Evolutionary conservation across 2,797 vertebrate species (phyloP).

Genomic region (Brachyrhaphis roseni): DNA sequence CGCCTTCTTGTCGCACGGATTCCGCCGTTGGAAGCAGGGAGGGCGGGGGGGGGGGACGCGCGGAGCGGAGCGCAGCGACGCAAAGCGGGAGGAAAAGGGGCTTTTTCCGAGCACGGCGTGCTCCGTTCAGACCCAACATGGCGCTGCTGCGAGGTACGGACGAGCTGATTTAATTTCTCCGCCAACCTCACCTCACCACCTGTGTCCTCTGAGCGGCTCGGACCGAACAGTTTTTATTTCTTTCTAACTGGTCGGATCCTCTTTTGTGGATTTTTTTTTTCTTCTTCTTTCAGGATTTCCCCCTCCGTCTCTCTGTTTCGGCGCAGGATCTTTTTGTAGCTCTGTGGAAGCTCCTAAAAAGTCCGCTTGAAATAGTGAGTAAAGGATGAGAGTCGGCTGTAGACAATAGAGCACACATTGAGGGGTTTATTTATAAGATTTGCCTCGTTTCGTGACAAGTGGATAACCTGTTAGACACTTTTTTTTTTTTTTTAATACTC

Average conservation of each 20-base stretch:
- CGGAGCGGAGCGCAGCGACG: conserved; percentile 52
- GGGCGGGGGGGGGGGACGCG: background rate
- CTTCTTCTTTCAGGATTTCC: background rate
- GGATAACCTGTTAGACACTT: conserved; percentile 75
- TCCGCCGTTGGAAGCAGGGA: conserved; percentile 38
- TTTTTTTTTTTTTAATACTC: conserved; percentile 20
- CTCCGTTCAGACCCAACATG: conserved; percentile 81
- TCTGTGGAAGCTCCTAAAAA: conserved; percentile 64
- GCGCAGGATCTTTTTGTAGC: conserved; percentile 59
- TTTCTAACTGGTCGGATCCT: conserved; percentile 32
- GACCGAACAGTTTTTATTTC: conserved; percentile 30
- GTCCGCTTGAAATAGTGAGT: conserved; percentile 47
- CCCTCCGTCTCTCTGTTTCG: conserved; percentile 10
- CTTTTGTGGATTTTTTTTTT: conserved; percentile 51
- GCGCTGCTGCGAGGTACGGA: conserved; percentile 80
- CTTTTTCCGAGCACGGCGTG: conserved; percentile 79
- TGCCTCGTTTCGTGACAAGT: conserved; percentile 62
- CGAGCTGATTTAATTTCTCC: conserved; percentile 77
- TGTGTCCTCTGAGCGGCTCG: conserved; percentile 57
- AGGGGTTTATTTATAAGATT: conserved; percentile 21
- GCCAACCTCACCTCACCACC: conserved; percentile 75
- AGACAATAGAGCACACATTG: conserved; percentile 46
- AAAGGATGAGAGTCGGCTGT: conserved; percentile 53
- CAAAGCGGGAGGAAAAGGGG: conserved; percentile 66
- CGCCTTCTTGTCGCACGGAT: conserved; percentile 44